Evolutionary conservation across 2,888 invertebrate species (phyloP).

Genomic region (Lycia hirtaria): DNA sequence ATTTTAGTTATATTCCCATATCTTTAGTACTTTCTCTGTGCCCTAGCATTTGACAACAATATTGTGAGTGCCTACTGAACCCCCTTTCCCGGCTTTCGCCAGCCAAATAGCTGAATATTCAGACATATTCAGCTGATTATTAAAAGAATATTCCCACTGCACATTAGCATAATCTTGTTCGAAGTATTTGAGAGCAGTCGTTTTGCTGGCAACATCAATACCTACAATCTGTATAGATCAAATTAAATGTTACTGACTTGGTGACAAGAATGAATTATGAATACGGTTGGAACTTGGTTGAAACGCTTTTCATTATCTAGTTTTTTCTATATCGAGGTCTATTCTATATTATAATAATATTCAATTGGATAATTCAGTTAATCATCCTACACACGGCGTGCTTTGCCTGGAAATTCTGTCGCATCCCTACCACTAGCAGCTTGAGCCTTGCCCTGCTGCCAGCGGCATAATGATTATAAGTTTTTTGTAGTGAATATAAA

Average conservation of each 20-base stretch:
- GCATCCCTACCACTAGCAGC: no score
- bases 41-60: background rate
- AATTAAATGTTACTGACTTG: slow-evolving; percentile 1
- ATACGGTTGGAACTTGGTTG: no score
- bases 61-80: slow-evolving; percentile 2
- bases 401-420: no score
- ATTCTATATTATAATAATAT: no score
- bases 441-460: no score
- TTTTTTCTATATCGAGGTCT: no score
- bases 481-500: no score
- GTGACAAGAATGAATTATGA: background rate
- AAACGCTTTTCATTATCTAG: no score
- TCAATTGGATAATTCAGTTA: no score
- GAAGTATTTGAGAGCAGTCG: slow-evolving; percentile 57
- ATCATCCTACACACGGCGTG: no score
- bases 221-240: slow-evolving; percentile 46
- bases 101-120: slow-evolving; percentile 20
- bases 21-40: background rate
- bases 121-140: no score
- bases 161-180: slow-evolving; percentile 67
- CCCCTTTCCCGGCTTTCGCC: slow-evolving; percentile 3
- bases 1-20: background rate
- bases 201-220: slow-evolving; percentile 57
- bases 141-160: slow-evolving; percentile 34
- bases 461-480: no score